These are phyloP conservation scores for Gymnocheta viridis DNA, from an alignment of 2,888 invertebrate genomes.

Conservation along the genomic window DNA sequence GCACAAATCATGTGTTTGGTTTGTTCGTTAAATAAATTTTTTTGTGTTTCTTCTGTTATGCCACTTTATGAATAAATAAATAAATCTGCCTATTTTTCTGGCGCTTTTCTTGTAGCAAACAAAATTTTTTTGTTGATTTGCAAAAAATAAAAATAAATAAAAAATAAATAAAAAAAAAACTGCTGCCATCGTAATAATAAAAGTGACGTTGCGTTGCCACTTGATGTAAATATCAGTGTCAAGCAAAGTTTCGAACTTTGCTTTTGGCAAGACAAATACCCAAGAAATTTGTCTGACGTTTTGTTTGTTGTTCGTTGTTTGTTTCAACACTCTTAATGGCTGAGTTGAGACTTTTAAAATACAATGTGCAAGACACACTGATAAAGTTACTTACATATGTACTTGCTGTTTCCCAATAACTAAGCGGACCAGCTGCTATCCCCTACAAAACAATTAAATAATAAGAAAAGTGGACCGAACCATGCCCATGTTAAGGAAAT, in stretches of 20 bases:
- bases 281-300: neutral
- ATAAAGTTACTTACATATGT: neutral
- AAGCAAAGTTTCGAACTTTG: constrained; percentile 61
- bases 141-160: neutral
- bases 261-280: constrained; percentile 31
- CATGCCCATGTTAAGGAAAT: too few species aligned
- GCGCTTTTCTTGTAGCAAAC: neutral
- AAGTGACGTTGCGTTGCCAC: constrained; percentile 67
- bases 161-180: too few species aligned
- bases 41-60: neutral
- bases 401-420: too few species aligned
- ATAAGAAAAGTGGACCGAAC: too few species aligned
- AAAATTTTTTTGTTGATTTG: neutral
- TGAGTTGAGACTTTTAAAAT: neutral
- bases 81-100: neutral
- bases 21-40: constrained; percentile 19
- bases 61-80: constrained; percentile 7
- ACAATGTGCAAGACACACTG: neutral
- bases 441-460: too few species aligned
- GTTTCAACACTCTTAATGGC: neutral
- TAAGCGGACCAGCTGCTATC: too few species aligned
- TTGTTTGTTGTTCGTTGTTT: neutral
- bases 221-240: constrained; percentile 68
- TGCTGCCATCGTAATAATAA: constrained; percentile 40
- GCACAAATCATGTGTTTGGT: constrained; percentile 21